phyloP scores from a whole-genome alignment of 2,113 vertebrate genomes.

The Siphamia tubifer region DNA sequence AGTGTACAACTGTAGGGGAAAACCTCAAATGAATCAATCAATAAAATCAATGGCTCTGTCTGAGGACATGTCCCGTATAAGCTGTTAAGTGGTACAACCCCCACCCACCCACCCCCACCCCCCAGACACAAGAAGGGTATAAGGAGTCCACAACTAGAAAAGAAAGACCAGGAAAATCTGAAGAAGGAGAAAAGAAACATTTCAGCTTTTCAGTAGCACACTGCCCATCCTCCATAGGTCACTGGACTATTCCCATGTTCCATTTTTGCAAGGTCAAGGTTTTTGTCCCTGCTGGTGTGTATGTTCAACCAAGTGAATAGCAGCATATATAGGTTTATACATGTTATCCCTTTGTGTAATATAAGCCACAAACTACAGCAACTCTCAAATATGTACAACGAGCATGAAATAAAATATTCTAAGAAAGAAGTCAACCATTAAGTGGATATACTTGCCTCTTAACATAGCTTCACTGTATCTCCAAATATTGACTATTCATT shows the following conservation, averaged over 20 bases:
- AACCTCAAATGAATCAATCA: constrained; percentile 58
- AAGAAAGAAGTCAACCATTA: background rate
- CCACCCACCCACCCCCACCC: constrained; percentile 67
- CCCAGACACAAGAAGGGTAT: constrained; percentile 21
- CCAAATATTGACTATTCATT: constrained; percentile 74
- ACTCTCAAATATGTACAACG: background rate
- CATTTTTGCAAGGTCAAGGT: constrained; percentile 65
- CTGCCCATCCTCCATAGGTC: constrained; percentile 44
- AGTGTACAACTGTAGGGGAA: constrained; percentile 32
- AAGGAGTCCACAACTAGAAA: background rate
- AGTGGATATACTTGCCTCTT: constrained; percentile 22
- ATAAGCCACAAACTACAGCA: background rate
- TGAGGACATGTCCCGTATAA: constrained; percentile 78
- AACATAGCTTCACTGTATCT: constrained; percentile 42
- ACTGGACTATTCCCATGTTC: constrained; percentile 45
- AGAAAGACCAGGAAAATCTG: background rate
- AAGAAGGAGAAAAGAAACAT: constrained; percentile 12
- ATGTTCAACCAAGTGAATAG: background rate
- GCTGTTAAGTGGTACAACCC: constrained; percentile 83
- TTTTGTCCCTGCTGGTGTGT: background rate
- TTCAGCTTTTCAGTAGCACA: constrained; percentile 30
- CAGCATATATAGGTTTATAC: background rate
- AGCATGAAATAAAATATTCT: background rate
- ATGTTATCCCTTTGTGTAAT: constrained; percentile 12
- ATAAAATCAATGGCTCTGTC: constrained; percentile 79